A percentile compares a stretch with the other conserved stretches of the same genome.
phyloP scores from a whole-genome alignment of 2,888 invertebrate species.

The Unio delphinus region DNA sequence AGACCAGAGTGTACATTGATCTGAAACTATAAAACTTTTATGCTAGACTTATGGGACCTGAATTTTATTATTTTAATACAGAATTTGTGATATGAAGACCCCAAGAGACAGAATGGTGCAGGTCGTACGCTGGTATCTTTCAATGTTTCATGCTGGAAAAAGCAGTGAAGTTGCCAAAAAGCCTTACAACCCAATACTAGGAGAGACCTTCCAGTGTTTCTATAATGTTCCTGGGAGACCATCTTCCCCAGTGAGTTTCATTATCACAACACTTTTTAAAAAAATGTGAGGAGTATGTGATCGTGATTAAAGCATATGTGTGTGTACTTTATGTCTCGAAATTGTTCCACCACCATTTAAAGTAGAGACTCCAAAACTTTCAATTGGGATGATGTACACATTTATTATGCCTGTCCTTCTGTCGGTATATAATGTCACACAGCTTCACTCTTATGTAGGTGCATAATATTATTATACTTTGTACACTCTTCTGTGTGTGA shows the following conservation, averaged over 20 bases:
- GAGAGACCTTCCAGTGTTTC: conserved; percentile 87
- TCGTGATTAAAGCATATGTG: not conserved
- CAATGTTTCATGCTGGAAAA: conserved; percentile 98
- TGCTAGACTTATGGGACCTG: no score
- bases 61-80: conserved; percentile 69
- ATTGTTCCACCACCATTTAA: no score
- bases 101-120: conserved; percentile 94
- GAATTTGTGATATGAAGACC: conserved; percentile 89
- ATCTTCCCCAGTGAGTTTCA: conserved; percentile 36
- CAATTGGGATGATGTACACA: no score
- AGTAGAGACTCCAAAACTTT: not conserved
- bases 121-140: conserved; percentile 96
- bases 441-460: no score
- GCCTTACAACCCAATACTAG: conserved; percentile 98
- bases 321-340: conserved; percentile 1
- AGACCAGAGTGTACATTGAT: no score
- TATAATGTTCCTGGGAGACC: conserved; percentile 70
- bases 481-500: no score
- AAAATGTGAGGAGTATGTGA: not conserved
- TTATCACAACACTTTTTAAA: not conserved
- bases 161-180: conserved; percentile 98
- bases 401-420: no score
- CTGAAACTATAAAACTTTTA: no score
- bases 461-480: no score
- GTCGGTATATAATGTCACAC: no score